Percentiles rank a stretch among this genome's conserved stretches.
phyloP scores from a whole-genome alignment of 2,888 invertebrate species.

The Ornithoptera alexandrae region DNA sequence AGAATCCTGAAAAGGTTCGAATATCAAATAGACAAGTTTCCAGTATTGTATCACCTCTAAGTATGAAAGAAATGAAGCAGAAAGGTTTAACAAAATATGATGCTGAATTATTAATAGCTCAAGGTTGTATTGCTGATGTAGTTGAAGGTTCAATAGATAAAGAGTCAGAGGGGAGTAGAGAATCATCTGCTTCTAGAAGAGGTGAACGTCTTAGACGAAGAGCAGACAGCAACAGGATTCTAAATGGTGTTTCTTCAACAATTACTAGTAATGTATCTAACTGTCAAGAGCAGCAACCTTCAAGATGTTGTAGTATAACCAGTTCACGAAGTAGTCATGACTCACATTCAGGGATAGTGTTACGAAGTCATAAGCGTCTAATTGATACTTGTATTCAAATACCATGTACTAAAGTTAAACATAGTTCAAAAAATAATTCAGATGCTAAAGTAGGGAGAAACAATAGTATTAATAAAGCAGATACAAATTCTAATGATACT shows the following conservation, averaged over 20 bases:
- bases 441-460: conserved; percentile 58
- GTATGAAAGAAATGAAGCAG: conserved; percentile 90
- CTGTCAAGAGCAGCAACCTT: conserved; percentile 56
- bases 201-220: conserved; percentile 61
- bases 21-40: conserved; percentile 64
- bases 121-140: conserved; percentile 87
- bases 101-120: conserved; percentile 91
- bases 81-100: conserved; percentile 94
- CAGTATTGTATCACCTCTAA: conserved; percentile 84
- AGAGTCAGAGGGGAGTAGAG: conserved; percentile 65
- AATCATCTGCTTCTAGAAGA: conserved; percentile 69
- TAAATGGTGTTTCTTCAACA: conserved; percentile 51
- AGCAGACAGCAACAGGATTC: conserved; percentile 56
- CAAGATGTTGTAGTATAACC: conserved; percentile 69
- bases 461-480: conserved; percentile 54
- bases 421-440: conserved; percentile 46
- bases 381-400: conserved; percentile 56
- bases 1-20: conserved; percentile 64
- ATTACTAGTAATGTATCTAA: conserved; percentile 53
- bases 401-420: conserved; percentile 56
- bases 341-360: conserved; percentile 77
- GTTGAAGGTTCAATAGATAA: conserved; percentile 65
- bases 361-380: conserved; percentile 82
- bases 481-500: conserved; percentile 51
- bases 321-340: conserved; percentile 76